Conservation (phyloP, 2,888 invertebrate species). For the Halictus quadricinctus region DNA sequence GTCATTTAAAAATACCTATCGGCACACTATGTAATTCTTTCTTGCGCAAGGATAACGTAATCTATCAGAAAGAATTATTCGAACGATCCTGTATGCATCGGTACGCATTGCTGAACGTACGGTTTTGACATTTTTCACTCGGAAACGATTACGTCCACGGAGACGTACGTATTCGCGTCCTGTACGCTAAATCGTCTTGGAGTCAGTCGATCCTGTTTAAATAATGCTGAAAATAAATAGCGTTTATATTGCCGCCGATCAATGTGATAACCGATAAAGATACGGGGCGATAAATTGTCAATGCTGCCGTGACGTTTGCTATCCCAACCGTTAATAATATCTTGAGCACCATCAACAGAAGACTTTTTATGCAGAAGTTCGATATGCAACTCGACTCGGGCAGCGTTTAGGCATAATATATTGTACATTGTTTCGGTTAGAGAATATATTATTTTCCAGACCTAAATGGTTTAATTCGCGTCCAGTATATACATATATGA, state of each 20-base stretch:
- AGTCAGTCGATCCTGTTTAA: slow-evolving; percentile 39
- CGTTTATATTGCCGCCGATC: slow-evolving; percentile 55
- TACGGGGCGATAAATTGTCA: slow-evolving; percentile 54
- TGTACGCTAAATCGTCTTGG: slow-evolving; percentile 21
- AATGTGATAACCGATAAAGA: slow-evolving; percentile 62
- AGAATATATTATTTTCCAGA: slow-evolving; percentile 64
- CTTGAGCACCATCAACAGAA: slow-evolving; percentile 27
- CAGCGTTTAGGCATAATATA: slow-evolving; percentile 57
- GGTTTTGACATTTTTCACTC: not conserved
- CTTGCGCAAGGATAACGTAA: slow-evolving; percentile 32
- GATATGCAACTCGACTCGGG: slow-evolving; percentile 53
- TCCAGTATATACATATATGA: slow-evolving; percentile 49
- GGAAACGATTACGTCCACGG: not conserved
- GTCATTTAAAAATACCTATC: slow-evolving; percentile 38
- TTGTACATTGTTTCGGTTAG: slow-evolving; percentile 58
- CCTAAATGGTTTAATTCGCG: slow-evolving; percentile 59
- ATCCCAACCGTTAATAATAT: slow-evolving; percentile 50
- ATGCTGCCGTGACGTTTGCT: slow-evolving; percentile 64
- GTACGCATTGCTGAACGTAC: slow-evolving; percentile 1
- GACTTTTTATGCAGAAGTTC: slow-evolving; percentile 42
- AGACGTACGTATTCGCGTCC: slow-evolving; percentile 8
- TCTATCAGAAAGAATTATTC: slow-evolving; percentile 46
- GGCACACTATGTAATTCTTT: slow-evolving; percentile 31
- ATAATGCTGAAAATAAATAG: slow-evolving; percentile 36
- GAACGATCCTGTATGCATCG: slow-evolving; percentile 38